A percentile compares a stretch with the other conserved stretches of the same genome.
Evolutionary conservation across 2,888 invertebrate species (phyloP).

Genomic region (Rapana venosa): DNA sequence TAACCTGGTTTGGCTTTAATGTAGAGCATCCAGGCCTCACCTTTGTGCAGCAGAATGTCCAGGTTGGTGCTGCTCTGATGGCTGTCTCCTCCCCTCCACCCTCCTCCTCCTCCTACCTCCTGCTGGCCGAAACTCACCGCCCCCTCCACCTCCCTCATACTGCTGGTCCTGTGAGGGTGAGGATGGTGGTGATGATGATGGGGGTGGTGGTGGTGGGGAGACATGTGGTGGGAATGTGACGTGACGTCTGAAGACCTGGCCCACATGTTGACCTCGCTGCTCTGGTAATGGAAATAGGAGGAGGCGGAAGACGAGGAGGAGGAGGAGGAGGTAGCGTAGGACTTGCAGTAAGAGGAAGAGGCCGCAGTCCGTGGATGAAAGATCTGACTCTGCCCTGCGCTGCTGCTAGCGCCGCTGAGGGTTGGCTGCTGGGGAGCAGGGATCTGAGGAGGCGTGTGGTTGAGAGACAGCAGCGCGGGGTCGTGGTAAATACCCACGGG

Average conservation of each 20-base stretch:
- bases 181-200: not conserved
- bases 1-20: no score
- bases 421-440: not conserved
- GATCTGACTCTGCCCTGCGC: not conserved
- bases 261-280: slow-evolving; percentile 19
- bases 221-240: not conserved
- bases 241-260: not conserved
- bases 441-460: no score
- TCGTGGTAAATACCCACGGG: no score
- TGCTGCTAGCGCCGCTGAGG: not conserved
- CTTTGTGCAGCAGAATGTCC: slow-evolving; percentile 63
- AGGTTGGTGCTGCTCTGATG: slow-evolving; percentile 40
- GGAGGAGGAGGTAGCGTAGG: not conserved
- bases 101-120: slow-evolving; percentile 10
- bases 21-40: slow-evolving; percentile 47
- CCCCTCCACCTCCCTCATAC: slow-evolving; percentile 20
- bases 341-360: not conserved
- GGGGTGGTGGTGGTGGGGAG: not conserved
- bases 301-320: not conserved
- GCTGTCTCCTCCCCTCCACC: slow-evolving; percentile 7
- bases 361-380: not conserved
- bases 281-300: slow-evolving; percentile 30
- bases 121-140: not conserved
- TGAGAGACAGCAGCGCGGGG: no score
- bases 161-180: slow-evolving; percentile 1